Base-by-base conservation (phyloP, 92 coral and sea anemone species). In the Zoanthus solanderi region DNA sequence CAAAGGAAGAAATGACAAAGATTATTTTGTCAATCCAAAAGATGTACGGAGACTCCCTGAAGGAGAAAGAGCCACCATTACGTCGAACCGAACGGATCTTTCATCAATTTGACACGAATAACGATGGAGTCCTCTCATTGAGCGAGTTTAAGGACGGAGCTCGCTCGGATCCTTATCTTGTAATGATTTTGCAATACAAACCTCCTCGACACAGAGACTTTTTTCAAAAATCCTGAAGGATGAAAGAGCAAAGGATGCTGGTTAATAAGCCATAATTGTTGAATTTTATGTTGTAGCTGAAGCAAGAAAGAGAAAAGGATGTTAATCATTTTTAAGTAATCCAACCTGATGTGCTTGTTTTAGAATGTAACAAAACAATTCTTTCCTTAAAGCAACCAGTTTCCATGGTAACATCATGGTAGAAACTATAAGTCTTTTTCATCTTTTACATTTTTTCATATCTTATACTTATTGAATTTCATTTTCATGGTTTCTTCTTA, bases 101-200 rank as follows among this genome's bases (percentile, higher is more conserved):
- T 66, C 92, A 91, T 85, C 93, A 92, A 74, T 97, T 93, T 79
- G 98, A 97, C 42, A 75, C 65, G 17, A 92, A 97, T 78, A 87
- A 90, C 47, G 98, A 97, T 65, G 99, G 98, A 9, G 90, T 88
- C 58, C 90, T 97, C 9, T 92, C 97, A 31, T 71, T 95, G 86
- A 93, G 92, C 17, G 99, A 97, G 78, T 97, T 97, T 72, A 91
- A 93, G 74, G 86, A 87, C 14, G 99, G 98, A 1, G 97, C 98
- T 45, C 83, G 93, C 81, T 92, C 92, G 18, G 99, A 97, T 75
- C 99, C 99, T 4, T 93, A 93, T 46, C 90, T 97, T 44, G 98
- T 96, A 0, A 89, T 95, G 61, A 95, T 97, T 92, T 78, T 95
- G 92, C 99, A 97, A 83, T 90, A 93, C 87, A 95, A 93, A 66